These are phyloP conservation scores for Cairina moschata DNA, from an alignment of 2,113 vertebrate species.

Conservation along the genomic window DNA sequence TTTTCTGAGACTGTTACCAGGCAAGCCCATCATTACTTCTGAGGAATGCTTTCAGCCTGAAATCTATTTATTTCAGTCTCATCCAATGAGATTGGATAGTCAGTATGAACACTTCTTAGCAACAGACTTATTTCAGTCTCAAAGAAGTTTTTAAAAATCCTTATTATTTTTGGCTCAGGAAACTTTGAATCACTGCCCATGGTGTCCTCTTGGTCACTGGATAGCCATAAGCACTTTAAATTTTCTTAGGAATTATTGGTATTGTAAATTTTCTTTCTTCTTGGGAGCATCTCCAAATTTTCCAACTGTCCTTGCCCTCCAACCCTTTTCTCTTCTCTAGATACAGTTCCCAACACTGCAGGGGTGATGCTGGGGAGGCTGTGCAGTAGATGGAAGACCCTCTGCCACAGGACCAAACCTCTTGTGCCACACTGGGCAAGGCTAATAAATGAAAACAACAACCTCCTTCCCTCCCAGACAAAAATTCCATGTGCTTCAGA, in stretches of 20 bases:
- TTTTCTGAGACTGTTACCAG: background rate
- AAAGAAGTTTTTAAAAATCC: background rate
- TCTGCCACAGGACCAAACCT: fast-evolving
- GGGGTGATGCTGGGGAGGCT: background rate
- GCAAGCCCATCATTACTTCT: background rate
- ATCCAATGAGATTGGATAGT: background rate
- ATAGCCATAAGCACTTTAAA: background rate
- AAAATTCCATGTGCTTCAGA: fast-evolving
- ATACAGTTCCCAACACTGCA: background rate
- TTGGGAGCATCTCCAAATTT: background rate
- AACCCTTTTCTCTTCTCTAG: background rate
- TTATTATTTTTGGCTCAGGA: background rate
- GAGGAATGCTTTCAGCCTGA: background rate
- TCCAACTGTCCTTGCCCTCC: background rate
- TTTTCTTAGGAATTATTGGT: background rate
- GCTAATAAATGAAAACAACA: background rate
- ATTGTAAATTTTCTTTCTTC: background rate
- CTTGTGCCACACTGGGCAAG: background rate
- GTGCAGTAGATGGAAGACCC: background rate
- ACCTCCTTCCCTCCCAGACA: background rate
- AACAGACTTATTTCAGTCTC: background rate
- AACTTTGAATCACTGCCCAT: background rate
- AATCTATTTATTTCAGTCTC: background rate
- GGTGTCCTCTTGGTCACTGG: background rate
- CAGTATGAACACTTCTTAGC: background rate